Conservation (phyloP, 2,113 vertebrate genomes). For the Aphelocoma coerulescens region DNA sequence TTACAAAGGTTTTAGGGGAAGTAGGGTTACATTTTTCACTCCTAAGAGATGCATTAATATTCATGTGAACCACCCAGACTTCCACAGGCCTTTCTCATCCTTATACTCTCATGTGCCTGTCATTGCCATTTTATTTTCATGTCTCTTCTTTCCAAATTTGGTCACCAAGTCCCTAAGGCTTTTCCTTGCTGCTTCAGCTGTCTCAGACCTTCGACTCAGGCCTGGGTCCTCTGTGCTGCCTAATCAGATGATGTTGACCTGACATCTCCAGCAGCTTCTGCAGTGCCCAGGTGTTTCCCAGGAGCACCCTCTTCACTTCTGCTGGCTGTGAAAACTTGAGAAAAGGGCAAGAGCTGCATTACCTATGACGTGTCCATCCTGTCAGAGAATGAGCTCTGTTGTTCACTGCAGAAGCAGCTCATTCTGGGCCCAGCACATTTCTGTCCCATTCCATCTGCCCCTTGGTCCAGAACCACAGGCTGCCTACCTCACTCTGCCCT, state of each 20-base stretch:
- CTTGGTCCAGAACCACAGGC: background rate
- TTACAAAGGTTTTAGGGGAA: background rate
- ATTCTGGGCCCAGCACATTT: background rate
- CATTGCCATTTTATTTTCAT: background rate
- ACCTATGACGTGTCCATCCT: too few relatives aligned
- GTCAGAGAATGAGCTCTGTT: accelerated
- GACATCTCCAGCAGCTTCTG: background rate
- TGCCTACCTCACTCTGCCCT: background rate
- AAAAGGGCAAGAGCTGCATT: background rate
- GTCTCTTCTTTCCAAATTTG: background rate
- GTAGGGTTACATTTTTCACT: background rate
- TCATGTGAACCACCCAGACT: background rate
- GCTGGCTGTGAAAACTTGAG: background rate
- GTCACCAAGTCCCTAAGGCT: background rate
- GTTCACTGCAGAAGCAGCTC: background rate
- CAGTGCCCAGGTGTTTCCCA: background rate
- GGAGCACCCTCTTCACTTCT: background rate
- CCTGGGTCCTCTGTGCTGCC: background rate
- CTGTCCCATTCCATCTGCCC: background rate
- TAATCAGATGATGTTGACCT: background rate
- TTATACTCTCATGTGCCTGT: background rate
- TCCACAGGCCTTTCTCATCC: background rate
- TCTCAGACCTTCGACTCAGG: accelerated
- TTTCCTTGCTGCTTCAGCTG: background rate
- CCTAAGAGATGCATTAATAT: accelerated